A percentile compares a stretch with the other conserved stretches of the same genome.
Evolutionary conservation across 2,797 vertebrate species (phyloP).

Genomic region (Brotula barbata): DNA sequence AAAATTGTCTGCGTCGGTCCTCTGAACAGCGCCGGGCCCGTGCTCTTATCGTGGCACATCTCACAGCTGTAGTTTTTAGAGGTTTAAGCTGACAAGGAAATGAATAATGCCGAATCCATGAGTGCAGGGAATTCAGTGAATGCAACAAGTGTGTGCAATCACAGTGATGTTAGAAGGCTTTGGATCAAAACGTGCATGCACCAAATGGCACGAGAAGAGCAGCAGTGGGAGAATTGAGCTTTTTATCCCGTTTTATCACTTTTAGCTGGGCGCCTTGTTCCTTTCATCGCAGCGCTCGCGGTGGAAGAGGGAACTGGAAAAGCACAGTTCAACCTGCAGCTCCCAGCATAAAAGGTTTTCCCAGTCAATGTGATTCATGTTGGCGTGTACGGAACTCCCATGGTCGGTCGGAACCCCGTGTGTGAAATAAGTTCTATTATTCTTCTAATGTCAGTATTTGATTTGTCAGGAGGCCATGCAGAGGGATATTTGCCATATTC

Average conservation of each 20-base stretch:
- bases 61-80: not conserved
- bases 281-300: not conserved
- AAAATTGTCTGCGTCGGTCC: not conserved
- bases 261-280: not conserved
- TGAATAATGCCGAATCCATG: not conserved
- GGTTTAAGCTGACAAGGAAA: not conserved
- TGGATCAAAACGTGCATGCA: not conserved
- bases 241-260: not conserved
- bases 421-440: not conserved
- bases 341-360: not conserved
- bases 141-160: not conserved
- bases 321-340: not conserved
- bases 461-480: not conserved
- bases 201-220: not conserved
- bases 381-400: not conserved
- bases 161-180: not conserved
- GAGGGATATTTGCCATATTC: not conserved
- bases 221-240: not conserved
- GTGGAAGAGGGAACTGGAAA: not conserved
- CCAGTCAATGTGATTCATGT: not conserved
- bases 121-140: not conserved
- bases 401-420: not conserved
- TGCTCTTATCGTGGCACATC: constrained; percentile 3
- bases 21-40: not conserved
- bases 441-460: no score